These are phyloP conservation scores for Drosophila neoperkinsi DNA, from an alignment of 2,888 invertebrate genomes.

Conservation along the genomic window DNA sequence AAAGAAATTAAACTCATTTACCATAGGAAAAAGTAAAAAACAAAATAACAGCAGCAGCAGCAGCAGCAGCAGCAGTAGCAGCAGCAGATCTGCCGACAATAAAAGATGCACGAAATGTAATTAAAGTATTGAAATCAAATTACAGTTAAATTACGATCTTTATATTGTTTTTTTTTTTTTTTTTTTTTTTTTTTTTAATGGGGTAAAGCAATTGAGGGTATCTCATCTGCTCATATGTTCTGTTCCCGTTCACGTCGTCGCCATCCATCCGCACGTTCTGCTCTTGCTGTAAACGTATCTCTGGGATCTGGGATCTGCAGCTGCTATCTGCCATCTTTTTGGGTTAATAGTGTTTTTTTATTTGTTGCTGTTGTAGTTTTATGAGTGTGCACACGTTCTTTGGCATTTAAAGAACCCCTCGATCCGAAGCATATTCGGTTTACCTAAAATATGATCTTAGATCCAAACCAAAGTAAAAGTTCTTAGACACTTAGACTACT, in stretches of 20 bases:
- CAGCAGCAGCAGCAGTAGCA: background rate
- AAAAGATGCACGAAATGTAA: constrained; percentile 63
- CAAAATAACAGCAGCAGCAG: background rate
- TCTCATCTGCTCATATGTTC: constrained; percentile 16
- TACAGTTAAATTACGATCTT: constrained; percentile 69
- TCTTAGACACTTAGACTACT: background rate
- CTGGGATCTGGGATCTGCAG: constrained; percentile 18
- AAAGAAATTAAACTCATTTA: constrained; percentile 59
- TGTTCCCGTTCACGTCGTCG: background rate
- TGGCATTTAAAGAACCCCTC: constrained; percentile 28
- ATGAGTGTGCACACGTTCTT: constrained; percentile 14
- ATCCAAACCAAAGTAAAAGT: background rate
- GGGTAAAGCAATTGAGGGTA: constrained; percentile 9
- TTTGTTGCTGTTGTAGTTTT: background rate
- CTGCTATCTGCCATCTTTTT: constrained; percentile 15
- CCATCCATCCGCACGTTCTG: constrained; percentile 18
- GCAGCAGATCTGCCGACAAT: constrained; percentile 6
- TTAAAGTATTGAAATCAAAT: constrained; percentile 80
- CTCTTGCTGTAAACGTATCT: constrained; percentile 27
- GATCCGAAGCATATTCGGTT: constrained; percentile 14
- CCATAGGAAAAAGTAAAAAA: constrained; percentile 14
- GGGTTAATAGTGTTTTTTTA: constrained; percentile 37
- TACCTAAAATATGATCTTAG: background rate
- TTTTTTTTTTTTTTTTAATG: constrained; percentile 13
- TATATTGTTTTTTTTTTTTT: background rate